These are phyloP conservation scores for Cantharis flavilabris DNA, from an alignment of 2,888 invertebrate genomes.

Conservation along the genomic window DNA sequence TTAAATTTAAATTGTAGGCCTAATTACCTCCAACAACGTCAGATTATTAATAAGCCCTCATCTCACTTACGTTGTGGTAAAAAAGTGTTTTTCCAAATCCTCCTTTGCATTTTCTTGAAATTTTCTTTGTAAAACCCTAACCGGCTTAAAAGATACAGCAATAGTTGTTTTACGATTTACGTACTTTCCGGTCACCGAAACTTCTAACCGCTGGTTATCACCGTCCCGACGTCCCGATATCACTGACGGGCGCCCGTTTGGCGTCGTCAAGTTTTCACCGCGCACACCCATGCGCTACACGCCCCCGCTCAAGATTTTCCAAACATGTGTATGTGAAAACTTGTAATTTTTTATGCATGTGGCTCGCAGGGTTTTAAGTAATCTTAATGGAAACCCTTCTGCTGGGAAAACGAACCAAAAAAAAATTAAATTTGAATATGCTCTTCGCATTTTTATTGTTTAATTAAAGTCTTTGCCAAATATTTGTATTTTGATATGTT, in stretches of 20 bases:
- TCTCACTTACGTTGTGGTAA: not conserved
- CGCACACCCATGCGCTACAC: slow-evolving; percentile 38
- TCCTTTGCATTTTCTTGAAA: not conserved
- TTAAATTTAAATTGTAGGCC: not conserved
- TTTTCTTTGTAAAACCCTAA: not conserved
- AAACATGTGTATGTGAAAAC: slow-evolving; percentile 16
- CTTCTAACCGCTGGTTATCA: slow-evolving; percentile 29
- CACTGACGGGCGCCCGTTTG: slow-evolving; percentile 44
- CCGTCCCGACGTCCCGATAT: slow-evolving; percentile 44
- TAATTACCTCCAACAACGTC: not conserved
- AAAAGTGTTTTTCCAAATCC: not conserved
- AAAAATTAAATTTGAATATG: not conserved
- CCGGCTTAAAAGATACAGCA: not conserved
- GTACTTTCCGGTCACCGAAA: not conserved
- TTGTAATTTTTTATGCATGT: not conserved
- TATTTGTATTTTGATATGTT: not conserved
- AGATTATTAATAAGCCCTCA: not conserved
- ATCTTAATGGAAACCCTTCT: not conserved
- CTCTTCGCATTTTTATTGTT: not conserved
- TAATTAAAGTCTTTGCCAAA: not conserved
- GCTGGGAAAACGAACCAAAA: not conserved
- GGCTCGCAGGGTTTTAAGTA: not conserved
- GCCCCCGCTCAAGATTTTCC: slow-evolving; percentile 27
- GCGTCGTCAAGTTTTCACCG: slow-evolving; percentile 42
- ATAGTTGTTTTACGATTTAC: not conserved